Percentiles rank a stretch among this genome's conserved stretches.
Evolutionary conservation across 2,888 invertebrate genomes (phyloP).

Genomic region (Mactromeris polynyma): DNA sequence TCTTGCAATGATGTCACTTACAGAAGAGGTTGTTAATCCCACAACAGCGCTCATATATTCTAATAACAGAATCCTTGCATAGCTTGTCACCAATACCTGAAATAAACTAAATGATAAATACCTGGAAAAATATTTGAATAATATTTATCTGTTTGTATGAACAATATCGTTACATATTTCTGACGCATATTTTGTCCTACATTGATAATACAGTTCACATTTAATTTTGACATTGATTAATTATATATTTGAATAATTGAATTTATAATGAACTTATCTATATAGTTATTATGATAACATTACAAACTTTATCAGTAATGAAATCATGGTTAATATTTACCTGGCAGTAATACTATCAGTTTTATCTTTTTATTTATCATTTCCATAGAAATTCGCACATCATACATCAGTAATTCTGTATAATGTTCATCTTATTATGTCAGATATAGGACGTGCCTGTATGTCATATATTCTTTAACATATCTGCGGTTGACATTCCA

Average conservation of each 20-base stretch:
- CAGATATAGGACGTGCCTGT: not conserved
- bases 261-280: conserved; percentile 28
- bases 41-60: too few species aligned
- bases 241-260: conserved; percentile 41
- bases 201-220: not conserved
- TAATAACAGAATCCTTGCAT: too few species aligned
- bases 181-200: not conserved
- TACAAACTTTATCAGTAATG: conserved; percentile 36
- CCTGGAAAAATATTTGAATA: not conserved
- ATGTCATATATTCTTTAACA: not conserved
- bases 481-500: not conserved
- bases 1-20: too few species aligned
- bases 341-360: not conserved
- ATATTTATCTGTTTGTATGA: not conserved
- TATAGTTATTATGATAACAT: not conserved
- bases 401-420: too few species aligned
- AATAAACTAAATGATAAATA: not conserved
- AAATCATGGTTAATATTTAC: conserved; percentile 19
- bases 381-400: not conserved
- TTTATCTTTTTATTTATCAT: conserved; percentile 5
- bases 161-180: not conserved
- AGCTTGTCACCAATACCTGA: not conserved
- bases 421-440: not conserved
- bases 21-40: too few species aligned
- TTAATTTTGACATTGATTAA: conserved; percentile 23